Evolutionary conservation across 2,113 vertebrate species (phyloP).

Genomic region (Typhlomys cinereus): DNA sequence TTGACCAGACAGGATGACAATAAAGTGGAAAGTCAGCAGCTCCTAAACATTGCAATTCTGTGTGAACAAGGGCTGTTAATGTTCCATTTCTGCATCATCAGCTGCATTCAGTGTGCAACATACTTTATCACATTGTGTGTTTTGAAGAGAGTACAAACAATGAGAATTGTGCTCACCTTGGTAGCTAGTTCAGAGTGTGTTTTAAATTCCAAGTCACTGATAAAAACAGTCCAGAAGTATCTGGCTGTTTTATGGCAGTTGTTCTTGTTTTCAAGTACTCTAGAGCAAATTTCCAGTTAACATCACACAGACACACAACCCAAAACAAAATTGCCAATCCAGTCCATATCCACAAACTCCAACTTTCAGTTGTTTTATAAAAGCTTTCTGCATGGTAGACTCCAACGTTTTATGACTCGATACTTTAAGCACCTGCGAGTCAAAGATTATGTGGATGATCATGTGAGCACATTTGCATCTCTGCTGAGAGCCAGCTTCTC

Average conservation of each 20-base stretch:
- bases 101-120: background rate
- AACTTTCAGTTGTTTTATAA: background rate
- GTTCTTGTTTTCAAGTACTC: constrained; percentile 33
- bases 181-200: background rate
- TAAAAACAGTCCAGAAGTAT: background rate
- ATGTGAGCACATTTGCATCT: background rate
- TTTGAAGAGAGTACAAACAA: constrained; percentile 36
- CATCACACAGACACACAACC: background rate
- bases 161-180: background rate
- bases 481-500: background rate
- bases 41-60: background rate
- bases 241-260: background rate
- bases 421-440: background rate
- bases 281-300: background rate
- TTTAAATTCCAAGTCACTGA: background rate
- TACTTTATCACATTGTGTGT: background rate
- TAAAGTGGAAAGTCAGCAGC: background rate
- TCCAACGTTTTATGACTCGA: background rate
- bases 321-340: background rate
- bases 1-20: background rate
- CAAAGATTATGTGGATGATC: background rate
- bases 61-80: background rate
- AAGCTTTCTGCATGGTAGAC: background rate
- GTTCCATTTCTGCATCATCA: background rate
- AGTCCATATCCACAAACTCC: background rate